Conservation (phyloP, 1,140 invertebrate genomes). For the Drosophila ambigua region DNA sequence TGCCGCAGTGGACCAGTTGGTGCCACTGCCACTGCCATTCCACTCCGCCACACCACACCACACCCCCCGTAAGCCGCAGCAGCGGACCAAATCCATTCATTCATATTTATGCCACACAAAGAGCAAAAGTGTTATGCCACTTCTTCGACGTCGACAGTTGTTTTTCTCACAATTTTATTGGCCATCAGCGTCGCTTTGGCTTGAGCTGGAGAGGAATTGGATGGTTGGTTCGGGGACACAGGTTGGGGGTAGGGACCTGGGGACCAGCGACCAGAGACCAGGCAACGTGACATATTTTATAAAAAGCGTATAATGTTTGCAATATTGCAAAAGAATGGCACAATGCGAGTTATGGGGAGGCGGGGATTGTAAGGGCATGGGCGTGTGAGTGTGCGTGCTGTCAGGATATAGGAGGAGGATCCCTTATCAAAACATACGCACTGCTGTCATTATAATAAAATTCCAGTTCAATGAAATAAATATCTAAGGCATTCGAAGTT, state of each 20-base stretch:
- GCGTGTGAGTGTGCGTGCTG: conserved; percentile 15
- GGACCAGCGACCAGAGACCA: neutral
- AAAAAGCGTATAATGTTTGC: conserved; percentile 63
- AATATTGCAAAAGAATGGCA: conserved; percentile 57
- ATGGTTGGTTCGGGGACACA: no score
- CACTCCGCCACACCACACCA: neutral
- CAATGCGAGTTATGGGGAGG: conserved; percentile 26
- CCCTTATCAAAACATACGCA: conserved; percentile 43
- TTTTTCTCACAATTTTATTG: conserved; percentile 75
- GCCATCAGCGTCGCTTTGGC: conserved; percentile 62
- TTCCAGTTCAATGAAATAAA: conserved; percentile 22
- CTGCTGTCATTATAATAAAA: conserved; percentile 20
- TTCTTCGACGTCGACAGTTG: conserved; percentile 69
- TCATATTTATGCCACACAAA: conserved; percentile 75
- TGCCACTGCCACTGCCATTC: conserved; percentile 6
- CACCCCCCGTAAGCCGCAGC: neutral
- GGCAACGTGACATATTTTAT: conserved; percentile 71
- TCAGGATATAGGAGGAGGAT: conserved; percentile 17
- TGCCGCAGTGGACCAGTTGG: conserved; percentile 43
- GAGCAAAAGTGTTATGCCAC: conserved; percentile 73
- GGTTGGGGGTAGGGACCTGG: no score
- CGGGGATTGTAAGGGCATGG: neutral
- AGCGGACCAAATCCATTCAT: conserved; percentile 63
- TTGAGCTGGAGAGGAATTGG: conserved; percentile 26
- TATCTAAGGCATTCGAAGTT: no score